These are phyloP conservation scores for Aphis gossypii DNA, from an alignment of 1,140 invertebrate species.

Conservation along the genomic window DNA sequence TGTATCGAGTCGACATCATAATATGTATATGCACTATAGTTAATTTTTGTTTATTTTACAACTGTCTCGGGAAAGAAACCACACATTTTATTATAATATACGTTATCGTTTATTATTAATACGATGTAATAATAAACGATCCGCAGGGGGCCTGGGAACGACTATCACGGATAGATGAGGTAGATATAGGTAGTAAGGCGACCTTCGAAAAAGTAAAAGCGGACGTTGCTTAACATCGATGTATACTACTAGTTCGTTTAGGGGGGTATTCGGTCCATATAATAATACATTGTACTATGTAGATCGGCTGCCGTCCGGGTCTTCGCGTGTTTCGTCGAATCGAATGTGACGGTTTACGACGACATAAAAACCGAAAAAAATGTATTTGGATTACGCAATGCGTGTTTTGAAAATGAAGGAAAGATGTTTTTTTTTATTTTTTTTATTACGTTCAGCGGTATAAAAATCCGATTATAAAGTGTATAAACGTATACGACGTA, in stretches of 20 bases:
- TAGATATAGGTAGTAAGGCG: neutral
- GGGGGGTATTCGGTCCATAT: neutral
- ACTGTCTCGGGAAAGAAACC: neutral
- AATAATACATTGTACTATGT: constrained; percentile 11
- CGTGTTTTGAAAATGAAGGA: neutral
- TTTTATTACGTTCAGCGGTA: constrained; percentile 20
- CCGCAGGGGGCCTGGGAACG: neutral
- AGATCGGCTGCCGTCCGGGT: neutral
- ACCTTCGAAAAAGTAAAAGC: constrained; percentile 11
- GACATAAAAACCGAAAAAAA: neutral
- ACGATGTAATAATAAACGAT: neutral
- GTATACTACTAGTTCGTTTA: neutral
- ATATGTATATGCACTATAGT: neutral
- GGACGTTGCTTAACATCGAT: neutral
- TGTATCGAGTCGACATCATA: neutral
- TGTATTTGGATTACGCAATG: constrained; percentile 30
- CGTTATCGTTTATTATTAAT: neutral
- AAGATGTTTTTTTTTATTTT: neutral
- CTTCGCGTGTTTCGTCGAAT: neutral
- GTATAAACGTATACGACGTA: neutral
- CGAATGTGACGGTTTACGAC: constrained; percentile 25
- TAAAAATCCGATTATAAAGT: constrained; percentile 24
- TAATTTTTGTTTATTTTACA: constrained; percentile 20
- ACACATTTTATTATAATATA: neutral
- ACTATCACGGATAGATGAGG: neutral